A percentile compares a stretch with the other conserved stretches of the same genome.
Evolutionary conservation across 2,888 invertebrate genomes (phyloP).

Genomic region (Andrena hattorfiana): DNA sequence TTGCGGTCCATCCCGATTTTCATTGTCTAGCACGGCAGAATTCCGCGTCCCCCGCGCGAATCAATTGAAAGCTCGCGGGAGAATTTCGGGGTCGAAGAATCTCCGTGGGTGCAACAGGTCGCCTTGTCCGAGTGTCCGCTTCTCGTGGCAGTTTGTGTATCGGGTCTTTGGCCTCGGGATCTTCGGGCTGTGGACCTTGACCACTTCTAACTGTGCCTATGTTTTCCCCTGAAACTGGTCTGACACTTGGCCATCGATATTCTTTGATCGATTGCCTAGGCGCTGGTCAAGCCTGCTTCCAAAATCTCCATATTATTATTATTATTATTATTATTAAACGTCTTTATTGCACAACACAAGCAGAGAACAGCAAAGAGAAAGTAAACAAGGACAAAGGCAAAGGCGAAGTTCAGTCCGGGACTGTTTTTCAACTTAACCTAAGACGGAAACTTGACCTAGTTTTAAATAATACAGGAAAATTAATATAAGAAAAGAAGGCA

Average conservation of each 20-base stretch:
- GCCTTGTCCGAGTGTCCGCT: not conserved
- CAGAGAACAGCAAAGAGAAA: no score
- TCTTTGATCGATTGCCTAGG: not conserved
- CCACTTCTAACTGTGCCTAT: not conserved
- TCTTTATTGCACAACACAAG: no score
- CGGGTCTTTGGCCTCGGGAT: not conserved
- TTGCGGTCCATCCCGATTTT: conserved; percentile 57
- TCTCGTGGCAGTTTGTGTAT: not conserved
- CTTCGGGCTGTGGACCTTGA: not conserved
- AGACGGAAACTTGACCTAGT: no score
- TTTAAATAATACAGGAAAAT: no score
- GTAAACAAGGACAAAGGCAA: no score
- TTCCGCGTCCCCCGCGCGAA: not conserved
- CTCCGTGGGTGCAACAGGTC: conserved; percentile 59
- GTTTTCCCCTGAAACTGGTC: not conserved
- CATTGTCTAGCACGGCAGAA: conserved; percentile 60
- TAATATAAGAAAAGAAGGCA: no score
- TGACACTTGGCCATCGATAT: not conserved
- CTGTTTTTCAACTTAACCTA: no score
- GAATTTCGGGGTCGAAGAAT: no score
- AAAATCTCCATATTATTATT: conserved; percentile 4
- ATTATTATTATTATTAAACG: no score
- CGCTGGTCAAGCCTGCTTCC: not conserved
- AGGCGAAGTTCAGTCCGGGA: no score
- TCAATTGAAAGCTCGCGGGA: not conserved